Conservation (phyloP, 2,888 invertebrate genomes). For the Odontocolon sp. region DNA sequence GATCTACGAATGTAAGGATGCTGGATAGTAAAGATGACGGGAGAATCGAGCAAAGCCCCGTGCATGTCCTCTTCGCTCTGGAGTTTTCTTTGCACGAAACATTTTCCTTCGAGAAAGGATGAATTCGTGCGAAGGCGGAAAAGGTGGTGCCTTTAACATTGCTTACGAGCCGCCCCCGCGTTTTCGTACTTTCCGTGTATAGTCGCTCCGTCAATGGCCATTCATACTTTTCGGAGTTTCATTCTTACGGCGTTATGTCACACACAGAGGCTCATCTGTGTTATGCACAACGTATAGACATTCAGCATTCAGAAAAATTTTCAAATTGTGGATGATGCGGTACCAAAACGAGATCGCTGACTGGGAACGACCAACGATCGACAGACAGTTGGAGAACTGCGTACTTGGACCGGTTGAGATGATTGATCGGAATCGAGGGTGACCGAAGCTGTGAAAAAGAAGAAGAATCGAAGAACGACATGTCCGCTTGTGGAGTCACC, state of each 20-base stretch:
- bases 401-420: constrained; percentile 31
- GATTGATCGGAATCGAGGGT: constrained; percentile 59
- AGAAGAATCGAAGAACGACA: constrained; percentile 40
- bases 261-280: constrained; percentile 51
- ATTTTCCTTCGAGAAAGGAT: constrained; percentile 62
- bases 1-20: constrained; percentile 22
- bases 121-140: constrained; percentile 71
- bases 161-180: constrained; percentile 62
- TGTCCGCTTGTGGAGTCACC: not conserved
- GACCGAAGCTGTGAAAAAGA: constrained; percentile 56
- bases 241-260: constrained; percentile 72
- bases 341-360: no score
- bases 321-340: no score
- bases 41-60: constrained; percentile 52
- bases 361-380: no score
- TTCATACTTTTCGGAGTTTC: constrained; percentile 56
- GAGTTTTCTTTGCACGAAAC: not conserved
- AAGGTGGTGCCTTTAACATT: constrained; percentile 69
- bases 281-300: no score
- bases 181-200: constrained; percentile 34
- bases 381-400: not conserved
- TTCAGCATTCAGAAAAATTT: no score
- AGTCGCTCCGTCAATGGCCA: constrained; percentile 45
- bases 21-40: constrained; percentile 16
- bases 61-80: constrained; percentile 48